Percentiles rank a stretch among this genome's conserved stretches.
phyloP scores from a whole-genome alignment of 2,113 vertebrate genomes.

The Zapus hudsonius region DNA sequence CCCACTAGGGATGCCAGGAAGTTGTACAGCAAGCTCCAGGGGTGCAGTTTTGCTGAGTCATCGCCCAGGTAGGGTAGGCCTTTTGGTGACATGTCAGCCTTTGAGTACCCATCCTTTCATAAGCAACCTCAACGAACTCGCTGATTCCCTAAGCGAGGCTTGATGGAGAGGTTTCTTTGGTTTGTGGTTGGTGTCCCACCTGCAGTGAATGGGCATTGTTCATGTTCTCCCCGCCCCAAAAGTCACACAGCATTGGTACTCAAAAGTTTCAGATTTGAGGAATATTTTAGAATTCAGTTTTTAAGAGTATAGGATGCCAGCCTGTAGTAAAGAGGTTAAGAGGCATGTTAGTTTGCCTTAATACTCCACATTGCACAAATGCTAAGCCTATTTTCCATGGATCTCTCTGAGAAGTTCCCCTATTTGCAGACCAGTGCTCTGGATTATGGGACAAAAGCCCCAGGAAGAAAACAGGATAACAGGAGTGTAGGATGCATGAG shows the following conservation, averaged over 20 bases:
- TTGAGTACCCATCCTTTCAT: neutral
- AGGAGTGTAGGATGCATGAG: neutral
- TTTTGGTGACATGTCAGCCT: neutral
- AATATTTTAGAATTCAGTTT: neutral
- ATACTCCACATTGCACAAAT: neutral
- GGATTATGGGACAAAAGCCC: neutral
- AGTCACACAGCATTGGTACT: neutral
- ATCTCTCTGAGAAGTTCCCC: neutral
- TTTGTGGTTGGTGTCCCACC: neutral
- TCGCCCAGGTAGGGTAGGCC: neutral
- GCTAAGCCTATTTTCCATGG: neutral
- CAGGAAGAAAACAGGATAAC: neutral
- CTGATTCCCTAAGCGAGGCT: neutral
- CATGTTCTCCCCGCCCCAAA: neutral
- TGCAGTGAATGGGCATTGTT: neutral
- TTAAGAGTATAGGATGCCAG: neutral
- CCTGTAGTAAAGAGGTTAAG: neutral
- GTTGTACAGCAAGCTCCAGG: neutral
- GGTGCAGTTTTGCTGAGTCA: neutral
- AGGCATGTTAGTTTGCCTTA: neutral
- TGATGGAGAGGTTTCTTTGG: neutral
- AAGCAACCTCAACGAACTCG: neutral
- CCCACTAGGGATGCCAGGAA: neutral
- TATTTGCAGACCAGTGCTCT: fast-evolving
- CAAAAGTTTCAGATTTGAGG: neutral